Evolutionary conservation across 2,797 vertebrate genomes (phyloP), one percentile per base, ranked within the genome.

Genomic region (Pangasius djambal): DNA sequence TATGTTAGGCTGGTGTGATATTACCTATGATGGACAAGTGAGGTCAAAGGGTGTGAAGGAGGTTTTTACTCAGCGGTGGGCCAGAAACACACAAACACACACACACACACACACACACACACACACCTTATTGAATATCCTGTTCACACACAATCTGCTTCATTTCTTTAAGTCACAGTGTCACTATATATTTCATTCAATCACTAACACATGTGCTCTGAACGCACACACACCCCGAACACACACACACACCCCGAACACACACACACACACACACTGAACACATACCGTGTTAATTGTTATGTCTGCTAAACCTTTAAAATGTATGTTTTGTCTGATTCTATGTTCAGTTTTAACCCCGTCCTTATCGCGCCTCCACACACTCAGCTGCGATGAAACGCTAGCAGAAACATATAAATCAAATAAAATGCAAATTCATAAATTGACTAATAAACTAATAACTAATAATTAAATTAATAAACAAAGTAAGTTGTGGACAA

Each of bases 1-100:
- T n/a, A 69, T 72, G 86, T 89, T 85, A 78, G 81, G 13, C 31
- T 85, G 89, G 91, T 92, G 90, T 92, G 89, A 88, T 88, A 70
- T 92, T 92, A 91, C 91, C 89, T 83, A 82, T 86, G 89, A 91
- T 85, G 88, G 90, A 89, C 89, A 91, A 82, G 89, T 91, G 89
- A 88, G 91, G 90, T 90, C 89, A 90, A 83, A 88, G 87, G 55
- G 75, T 61, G 75, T 83, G 59, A 85, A 72, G 63, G 50, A 61
- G 75, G 88, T 79, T 67, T 89, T 48, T 72, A 72, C 75, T 86
- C 75, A 81, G 28, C 8, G 37, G 83, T 85, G 74, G 77, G 79
- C 75, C 40, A 31, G 28, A 63, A 40, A n/a, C 16, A 48, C 86
- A 77, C 55, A n/a, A 77, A 85, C 82, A 78, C 44, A 69, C 67